Percentiles rank a stretch among this genome's conserved stretches.
phyloP scores from a whole-genome alignment of 2,113 vertebrate species.

The Parus major region DNA sequence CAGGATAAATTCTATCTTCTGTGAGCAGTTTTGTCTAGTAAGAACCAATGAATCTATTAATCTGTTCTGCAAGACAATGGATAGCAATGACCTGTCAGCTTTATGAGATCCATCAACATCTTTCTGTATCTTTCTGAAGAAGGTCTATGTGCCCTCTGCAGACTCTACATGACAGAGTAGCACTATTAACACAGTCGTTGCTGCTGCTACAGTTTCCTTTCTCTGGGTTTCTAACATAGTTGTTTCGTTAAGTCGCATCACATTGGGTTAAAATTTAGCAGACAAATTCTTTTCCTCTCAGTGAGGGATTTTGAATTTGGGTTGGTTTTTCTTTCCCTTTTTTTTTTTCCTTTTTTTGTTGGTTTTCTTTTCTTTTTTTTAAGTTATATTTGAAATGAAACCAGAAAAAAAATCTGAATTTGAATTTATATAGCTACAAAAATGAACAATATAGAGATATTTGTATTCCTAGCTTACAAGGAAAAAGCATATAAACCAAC shows the following conservation, averaged over 20 bases:
- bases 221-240: not conserved
- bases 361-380: not conserved
- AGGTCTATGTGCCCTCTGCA: not conserved
- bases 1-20: constrained; percentile 38
- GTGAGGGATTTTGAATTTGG: not conserved
- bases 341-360: not conserved
- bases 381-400: not conserved
- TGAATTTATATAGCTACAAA: not conserved
- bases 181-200: not conserved
- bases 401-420: not conserved
- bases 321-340: not conserved
- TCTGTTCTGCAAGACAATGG: constrained; percentile 20
- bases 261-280: not conserved
- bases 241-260: not conserved
- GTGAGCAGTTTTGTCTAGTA: constrained; percentile 46
- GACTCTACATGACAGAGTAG: not conserved
- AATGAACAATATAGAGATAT: not conserved
- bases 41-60: constrained; percentile 45
- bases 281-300: not conserved
- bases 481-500: not conserved
- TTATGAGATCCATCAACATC: not conserved
- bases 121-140: not conserved
- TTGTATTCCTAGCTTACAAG: not conserved
- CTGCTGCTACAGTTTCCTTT: not conserved
- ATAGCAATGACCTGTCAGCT: constrained; percentile 7